These are phyloP conservation scores for Yasuhikotakia modesta DNA, from an alignment of 2,797 vertebrate species.

Conservation along the genomic window DNA sequence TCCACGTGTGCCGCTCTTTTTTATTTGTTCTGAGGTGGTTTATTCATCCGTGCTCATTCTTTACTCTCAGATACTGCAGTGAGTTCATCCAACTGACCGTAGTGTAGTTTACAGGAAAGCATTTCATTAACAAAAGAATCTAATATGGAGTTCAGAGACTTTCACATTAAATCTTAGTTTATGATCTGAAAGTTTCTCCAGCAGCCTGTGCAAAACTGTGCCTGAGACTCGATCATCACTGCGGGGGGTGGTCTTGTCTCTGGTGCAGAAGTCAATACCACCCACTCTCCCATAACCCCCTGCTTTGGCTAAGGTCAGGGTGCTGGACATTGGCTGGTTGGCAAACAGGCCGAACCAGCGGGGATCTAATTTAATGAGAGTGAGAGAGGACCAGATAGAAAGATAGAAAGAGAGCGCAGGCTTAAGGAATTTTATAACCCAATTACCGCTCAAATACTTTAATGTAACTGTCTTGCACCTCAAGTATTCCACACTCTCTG, in stretches of 20 bases:
- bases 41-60: constrained; percentile 9
- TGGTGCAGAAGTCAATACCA: constrained; percentile 42
- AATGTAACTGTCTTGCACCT: constrained; percentile 18
- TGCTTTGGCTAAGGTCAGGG: constrained; percentile 54
- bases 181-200: constrained; percentile 13
- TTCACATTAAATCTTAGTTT: neutral
- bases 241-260: constrained; percentile 39
- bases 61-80: neutral
- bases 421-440: constrained; percentile 41
- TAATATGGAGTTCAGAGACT: neutral
- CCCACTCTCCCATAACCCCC: constrained; percentile 58
- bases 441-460: constrained; percentile 38
- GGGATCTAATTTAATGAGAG: constrained; percentile 61
- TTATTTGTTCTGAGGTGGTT: neutral
- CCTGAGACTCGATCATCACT: constrained; percentile 35
- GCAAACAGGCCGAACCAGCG: constrained; percentile 47
- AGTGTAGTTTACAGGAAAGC: neutral
- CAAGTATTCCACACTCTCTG: neutral
- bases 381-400: constrained; percentile 43
- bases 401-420: constrained; percentile 34
- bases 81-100: constrained; percentile 22
- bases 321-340: constrained; percentile 49
- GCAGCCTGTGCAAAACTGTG: constrained; percentile 24
- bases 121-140: constrained; percentile 27
- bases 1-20: neutral